These are phyloP conservation scores for Psittacus erithacus DNA, from an alignment of 2,113 vertebrate species.

Conservation along the genomic window DNA sequence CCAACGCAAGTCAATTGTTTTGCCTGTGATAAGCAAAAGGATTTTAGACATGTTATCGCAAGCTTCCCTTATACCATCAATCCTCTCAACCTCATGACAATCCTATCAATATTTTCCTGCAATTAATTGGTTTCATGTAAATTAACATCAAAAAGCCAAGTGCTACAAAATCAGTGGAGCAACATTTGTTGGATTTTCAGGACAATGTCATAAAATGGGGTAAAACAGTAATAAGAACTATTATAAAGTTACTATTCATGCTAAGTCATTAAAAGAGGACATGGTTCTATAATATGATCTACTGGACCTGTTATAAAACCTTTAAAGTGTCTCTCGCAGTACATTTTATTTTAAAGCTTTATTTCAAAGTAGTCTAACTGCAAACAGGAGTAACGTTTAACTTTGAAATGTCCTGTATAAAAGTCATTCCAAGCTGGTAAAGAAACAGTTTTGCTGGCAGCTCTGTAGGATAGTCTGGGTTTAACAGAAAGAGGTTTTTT, in stretches of 20 bases:
- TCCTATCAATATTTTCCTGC: background rate
- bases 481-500: slow-evolving; percentile 8
- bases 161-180: background rate
- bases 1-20: background rate
- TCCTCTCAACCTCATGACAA: background rate
- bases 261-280: slow-evolving; percentile 44
- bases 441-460: slow-evolving; percentile 38
- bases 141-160: slow-evolving; percentile 10
- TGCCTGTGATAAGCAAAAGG: background rate
- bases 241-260: slow-evolving; percentile 32
- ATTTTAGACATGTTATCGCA: background rate
- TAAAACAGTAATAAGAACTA: slow-evolving; percentile 23
- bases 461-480: slow-evolving; percentile 16
- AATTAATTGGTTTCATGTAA: background rate
- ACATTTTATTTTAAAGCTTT: slow-evolving; percentile 64
- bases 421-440: slow-evolving; percentile 41
- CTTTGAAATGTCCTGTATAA: slow-evolving; percentile 4
- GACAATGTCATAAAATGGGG: background rate
- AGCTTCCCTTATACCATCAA: background rate
- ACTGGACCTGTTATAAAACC: slow-evolving; percentile 56
- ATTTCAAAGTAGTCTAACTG: slow-evolving; percentile 43
- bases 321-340: slow-evolving; percentile 64
- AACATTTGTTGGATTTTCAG: background rate
- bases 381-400: slow-evolving; percentile 20
- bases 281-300: slow-evolving; percentile 41